Conservation (phyloP, 2,797 vertebrate species). For the Aselliscus stoliczkanus region DNA sequence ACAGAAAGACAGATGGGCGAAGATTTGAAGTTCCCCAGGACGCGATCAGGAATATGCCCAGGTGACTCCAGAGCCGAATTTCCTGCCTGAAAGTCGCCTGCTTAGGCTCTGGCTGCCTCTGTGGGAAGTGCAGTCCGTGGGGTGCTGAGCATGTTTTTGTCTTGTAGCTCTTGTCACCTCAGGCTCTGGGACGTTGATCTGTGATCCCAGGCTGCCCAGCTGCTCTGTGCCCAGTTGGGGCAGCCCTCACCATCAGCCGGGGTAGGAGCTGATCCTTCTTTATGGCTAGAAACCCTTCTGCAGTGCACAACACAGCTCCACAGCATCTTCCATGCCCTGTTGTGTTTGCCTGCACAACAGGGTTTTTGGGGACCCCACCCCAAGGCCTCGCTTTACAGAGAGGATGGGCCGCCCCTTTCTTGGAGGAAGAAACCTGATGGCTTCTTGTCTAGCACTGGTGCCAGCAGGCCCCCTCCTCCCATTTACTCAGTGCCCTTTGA, state of each 20-base stretch:
- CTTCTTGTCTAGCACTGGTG: not conserved
- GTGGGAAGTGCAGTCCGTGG: not conserved
- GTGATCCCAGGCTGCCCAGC: not conserved
- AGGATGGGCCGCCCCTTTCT: not conserved
- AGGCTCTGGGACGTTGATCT: not conserved
- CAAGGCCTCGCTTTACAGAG: not conserved
- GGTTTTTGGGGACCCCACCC: not conserved
- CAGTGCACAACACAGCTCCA: not conserved
- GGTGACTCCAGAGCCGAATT: not conserved
- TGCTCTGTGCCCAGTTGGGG: not conserved
- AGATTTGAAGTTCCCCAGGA: not conserved
- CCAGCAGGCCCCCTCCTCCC: not conserved
- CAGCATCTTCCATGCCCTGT: not conserved
- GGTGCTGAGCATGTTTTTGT: fast-evolving
- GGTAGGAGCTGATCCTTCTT: not conserved
- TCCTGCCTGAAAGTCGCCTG: not conserved
- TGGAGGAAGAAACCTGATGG: not conserved
- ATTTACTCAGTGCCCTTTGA: not conserved
- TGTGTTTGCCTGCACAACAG: not conserved
- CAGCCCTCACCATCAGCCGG: not conserved
- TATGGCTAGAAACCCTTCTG: no score
- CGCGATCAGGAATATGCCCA: not conserved
- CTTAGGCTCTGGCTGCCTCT: not conserved
- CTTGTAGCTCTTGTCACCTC: not conserved
- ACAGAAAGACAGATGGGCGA: not conserved